Percentiles rank a stretch among this genome's conserved stretches.
These are phyloP conservation scores for Stenodera caucasica DNA, from an alignment of 2,888 invertebrate genomes.

Conservation along the genomic window DNA sequence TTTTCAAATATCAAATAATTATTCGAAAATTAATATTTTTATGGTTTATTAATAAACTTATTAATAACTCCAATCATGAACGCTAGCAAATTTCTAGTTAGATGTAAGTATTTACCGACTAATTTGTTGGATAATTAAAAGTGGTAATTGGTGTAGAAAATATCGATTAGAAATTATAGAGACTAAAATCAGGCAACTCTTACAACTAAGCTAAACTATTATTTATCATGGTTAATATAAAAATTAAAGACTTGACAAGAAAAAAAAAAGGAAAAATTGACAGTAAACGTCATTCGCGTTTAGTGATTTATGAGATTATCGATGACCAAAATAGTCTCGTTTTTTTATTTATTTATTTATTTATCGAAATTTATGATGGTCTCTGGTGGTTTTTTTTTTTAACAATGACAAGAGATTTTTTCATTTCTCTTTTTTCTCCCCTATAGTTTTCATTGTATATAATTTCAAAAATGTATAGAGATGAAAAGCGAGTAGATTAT, in stretches of 20 bases:
- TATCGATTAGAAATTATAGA: conserved; percentile 21
- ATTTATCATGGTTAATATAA: conserved; percentile 3
- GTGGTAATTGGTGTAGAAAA: conserved; percentile 25
- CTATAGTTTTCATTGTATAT: not conserved
- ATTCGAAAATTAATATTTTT: no score
- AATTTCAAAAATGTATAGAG: not conserved
- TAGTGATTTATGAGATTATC: conserved; percentile 41
- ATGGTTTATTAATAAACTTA: not conserved
- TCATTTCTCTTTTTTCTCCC: no score
- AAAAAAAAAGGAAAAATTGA: conserved; percentile 28
- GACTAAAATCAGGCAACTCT: conserved; percentile 19
- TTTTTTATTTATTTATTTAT: not conserved
- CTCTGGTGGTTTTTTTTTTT: not conserved
- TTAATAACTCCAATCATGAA: conserved; percentile 4
- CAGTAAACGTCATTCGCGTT: conserved; percentile 35
- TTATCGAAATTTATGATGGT: conserved; percentile 6
- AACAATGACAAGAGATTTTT: conserved; percentile 1
- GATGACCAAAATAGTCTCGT: conserved; percentile 34
- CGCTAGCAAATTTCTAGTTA: not conserved
- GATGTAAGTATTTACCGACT: conserved; percentile 21
- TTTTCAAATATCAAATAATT: no score
- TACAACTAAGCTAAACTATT: not conserved
- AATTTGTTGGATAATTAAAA: conserved; percentile 27
- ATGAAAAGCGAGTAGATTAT: conserved; percentile 12
- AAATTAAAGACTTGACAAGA: conserved; percentile 3